A percentile compares a stretch with the other conserved stretches of the same genome.
These are phyloP conservation scores for Scomber scombrus DNA, from an alignment of 2,113 vertebrate species.

Conservation along the genomic window DNA sequence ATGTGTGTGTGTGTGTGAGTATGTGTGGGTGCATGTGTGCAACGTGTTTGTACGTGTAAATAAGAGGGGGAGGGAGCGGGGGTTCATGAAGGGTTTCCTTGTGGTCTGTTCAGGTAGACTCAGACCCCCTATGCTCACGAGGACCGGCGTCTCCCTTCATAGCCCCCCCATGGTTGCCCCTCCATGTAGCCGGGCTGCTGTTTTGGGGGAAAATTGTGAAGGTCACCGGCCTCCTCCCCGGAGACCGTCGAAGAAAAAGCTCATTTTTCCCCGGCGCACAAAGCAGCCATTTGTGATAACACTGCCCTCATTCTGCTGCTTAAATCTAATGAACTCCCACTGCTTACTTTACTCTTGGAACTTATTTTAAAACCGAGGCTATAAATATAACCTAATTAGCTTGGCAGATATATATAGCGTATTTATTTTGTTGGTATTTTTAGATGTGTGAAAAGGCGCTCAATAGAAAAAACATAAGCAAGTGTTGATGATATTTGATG, in stretches of 20 bases:
- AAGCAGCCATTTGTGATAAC: constrained; percentile 84
- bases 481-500: constrained; percentile 27
- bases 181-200: constrained; percentile 41
- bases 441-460: constrained; percentile 56
- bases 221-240: constrained; percentile 74
- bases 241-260: constrained; percentile 78
- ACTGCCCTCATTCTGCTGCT: constrained; percentile 79
- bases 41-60: constrained; percentile 65
- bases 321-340: constrained; percentile 72
- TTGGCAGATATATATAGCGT: constrained; percentile 67
- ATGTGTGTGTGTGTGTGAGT: constrained; percentile 3
- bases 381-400: constrained; percentile 81
- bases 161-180: constrained; percentile 54
- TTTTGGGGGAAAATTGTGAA: constrained; percentile 65
- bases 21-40: constrained; percentile 1
- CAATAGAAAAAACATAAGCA: constrained; percentile 24
- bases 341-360: constrained; percentile 66
- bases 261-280: constrained; percentile 82
- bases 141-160: constrained; percentile 61
- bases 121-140: constrained; percentile 69
- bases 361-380: constrained; percentile 75
- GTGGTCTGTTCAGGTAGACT: constrained; percentile 73
- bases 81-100: constrained; percentile 78
- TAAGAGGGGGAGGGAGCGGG: constrained; percentile 39
- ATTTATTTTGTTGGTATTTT: constrained; percentile 78